Percentiles rank a stretch among this genome's conserved stretches.
These are phyloP conservation scores for Pampus argenteus DNA, from an alignment of 2,797 vertebrate genomes.

Conservation along the genomic window DNA sequence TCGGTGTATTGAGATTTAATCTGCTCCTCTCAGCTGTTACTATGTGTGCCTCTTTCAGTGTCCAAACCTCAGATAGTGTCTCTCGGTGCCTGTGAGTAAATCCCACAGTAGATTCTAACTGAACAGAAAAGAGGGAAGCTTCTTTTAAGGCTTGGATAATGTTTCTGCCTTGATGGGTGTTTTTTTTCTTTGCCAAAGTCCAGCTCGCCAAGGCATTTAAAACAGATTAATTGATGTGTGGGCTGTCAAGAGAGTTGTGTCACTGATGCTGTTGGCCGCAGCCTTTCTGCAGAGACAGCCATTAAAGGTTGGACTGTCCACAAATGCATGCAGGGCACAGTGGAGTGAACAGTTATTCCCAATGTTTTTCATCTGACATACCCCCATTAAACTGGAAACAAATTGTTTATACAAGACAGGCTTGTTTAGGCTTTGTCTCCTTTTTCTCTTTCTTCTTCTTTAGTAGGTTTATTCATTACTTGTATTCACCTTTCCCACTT, in stretches of 20 bases:
- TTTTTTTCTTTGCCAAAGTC: conserved; percentile 76
- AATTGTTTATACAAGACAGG: too few species aligned
- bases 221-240: conserved; percentile 72
- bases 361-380: background rate
- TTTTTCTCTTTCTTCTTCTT: background rate
- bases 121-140: conserved; percentile 71
- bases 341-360: conserved; percentile 52
- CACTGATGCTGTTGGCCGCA: conserved; percentile 71
- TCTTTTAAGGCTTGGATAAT: conserved; percentile 75
- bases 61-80: conserved; percentile 80
- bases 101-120: conserved; percentile 69
- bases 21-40: conserved; percentile 83
- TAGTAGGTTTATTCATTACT: background rate
- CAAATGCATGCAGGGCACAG: conserved; percentile 73
- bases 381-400: background rate
- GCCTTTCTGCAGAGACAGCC: conserved; percentile 68
- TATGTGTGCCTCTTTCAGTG: conserved; percentile 80
- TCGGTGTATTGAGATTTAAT: conserved; percentile 82
- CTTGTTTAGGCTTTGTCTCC: too few species aligned
- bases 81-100: conserved; percentile 62
- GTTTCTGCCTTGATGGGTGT: conserved; percentile 13
- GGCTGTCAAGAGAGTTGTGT: conserved; percentile 74
- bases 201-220: conserved; percentile 73
- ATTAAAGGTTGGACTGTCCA: conserved; percentile 76
- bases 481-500: background rate